Conservation (phyloP, 2,797 vertebrate species). For the Muscicapa comitata region DNA sequence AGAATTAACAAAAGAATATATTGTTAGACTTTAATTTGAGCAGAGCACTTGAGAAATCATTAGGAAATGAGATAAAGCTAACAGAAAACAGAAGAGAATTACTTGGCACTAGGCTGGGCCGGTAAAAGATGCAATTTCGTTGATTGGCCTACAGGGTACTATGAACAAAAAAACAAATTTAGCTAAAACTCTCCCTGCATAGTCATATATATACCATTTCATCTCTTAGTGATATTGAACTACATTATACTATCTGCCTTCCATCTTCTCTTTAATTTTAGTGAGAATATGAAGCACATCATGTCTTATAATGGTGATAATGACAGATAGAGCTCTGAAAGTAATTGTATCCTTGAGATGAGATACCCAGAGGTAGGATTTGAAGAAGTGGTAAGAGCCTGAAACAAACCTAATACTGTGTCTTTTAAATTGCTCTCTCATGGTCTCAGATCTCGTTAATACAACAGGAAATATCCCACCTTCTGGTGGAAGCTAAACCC, state of each 20-base stretch:
- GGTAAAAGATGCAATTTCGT: constrained; percentile 37
- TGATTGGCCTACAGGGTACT: constrained; percentile 16
- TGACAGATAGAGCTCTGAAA: not conserved
- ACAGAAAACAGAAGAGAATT: not conserved
- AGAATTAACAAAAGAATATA: not conserved
- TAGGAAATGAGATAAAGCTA: constrained; percentile 19
- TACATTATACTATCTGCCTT: not conserved
- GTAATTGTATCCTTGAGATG: not conserved
- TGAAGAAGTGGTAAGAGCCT: not conserved
- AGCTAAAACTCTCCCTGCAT: constrained; percentile 29
- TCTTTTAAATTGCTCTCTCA: not conserved
- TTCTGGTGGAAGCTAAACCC: not conserved
- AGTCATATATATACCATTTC: not conserved
- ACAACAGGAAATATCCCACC: not conserved
- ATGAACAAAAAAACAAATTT: constrained; percentile 25
- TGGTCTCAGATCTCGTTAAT: not conserved
- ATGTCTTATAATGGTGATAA: not conserved
- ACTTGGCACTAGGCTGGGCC: not conserved
- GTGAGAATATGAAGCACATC: constrained; percentile 1
- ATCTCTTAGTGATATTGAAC: constrained; percentile 18
- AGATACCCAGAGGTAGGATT: not conserved
- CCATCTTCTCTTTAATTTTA: constrained; percentile 32
- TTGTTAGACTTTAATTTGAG: constrained; percentile 29
- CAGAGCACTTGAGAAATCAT: constrained; percentile 10
- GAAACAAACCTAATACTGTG: not conserved